Conservation (phyloP, 2,113 vertebrate genomes). For the Hippocampus guttulatus region DNA sequence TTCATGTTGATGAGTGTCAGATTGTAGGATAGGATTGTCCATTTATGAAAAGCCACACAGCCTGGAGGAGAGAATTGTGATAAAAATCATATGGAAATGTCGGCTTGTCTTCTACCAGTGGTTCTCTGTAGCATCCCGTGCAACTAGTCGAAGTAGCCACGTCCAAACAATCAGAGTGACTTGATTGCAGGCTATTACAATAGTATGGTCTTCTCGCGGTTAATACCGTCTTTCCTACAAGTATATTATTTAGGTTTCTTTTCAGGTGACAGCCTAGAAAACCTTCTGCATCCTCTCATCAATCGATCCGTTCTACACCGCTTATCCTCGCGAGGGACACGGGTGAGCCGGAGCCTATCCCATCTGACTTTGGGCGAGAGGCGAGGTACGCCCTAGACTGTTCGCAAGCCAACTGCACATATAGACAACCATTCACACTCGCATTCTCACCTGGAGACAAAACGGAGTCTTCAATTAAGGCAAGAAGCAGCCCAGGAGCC, state of each 20-base stretch:
- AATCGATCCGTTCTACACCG: not conserved
- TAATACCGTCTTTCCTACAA: not conserved
- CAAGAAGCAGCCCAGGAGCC: not conserved
- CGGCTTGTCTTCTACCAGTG: conserved; percentile 30
- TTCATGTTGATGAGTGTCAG: conserved; percentile 29
- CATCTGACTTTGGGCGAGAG: too few species aligned
- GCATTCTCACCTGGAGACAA: too few species aligned
- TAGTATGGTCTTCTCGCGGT: not conserved
- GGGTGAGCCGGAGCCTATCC: too few species aligned
- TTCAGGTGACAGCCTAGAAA: too few species aligned
- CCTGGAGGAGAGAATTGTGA: conserved; percentile 37
- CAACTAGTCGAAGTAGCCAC: conserved; percentile 44
- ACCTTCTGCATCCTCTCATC: too few species aligned
- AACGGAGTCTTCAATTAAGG: too few species aligned
- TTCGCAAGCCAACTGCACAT: too few species aligned
- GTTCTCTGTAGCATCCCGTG: conserved; percentile 49
- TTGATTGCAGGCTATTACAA: conserved; percentile 15
- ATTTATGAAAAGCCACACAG: conserved; percentile 47
- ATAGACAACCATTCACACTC: not conserved
- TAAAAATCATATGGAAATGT: conserved; percentile 49
- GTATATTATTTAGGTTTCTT: not conserved
- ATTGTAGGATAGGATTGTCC: conserved; percentile 5
- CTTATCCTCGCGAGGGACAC: not conserved
- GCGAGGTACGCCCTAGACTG: too few species aligned
- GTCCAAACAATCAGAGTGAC: conserved; percentile 27